Evolutionary conservation across 1,140 invertebrate genomes (phyloP).

Genomic region (Pachyrhynchus sulphureomaculatus): DNA sequence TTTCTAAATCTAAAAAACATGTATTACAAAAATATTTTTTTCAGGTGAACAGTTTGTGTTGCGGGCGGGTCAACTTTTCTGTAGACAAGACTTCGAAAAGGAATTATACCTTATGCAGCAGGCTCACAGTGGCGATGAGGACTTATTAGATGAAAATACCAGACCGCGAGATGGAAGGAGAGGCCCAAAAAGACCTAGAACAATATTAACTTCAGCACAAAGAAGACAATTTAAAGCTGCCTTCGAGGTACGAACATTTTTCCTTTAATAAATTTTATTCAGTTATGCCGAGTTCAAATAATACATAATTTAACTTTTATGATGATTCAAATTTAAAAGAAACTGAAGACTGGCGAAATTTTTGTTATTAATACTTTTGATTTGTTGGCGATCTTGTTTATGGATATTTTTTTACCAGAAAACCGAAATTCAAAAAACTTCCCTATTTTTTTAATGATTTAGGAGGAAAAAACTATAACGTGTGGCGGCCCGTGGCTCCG

Average conservation of each 20-base stretch:
- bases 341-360: too few species aligned
- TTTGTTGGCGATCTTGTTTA: too few species aligned
- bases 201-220: constrained; percentile 95
- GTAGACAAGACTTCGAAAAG: constrained; percentile 87
- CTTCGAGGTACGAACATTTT: constrained; percentile 67
- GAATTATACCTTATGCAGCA: constrained; percentile 86
- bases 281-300: not conserved
- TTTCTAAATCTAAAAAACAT: too few species aligned
- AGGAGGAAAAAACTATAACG: too few species aligned
- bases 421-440: too few species aligned
- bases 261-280: not conserved
- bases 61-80: constrained; percentile 89
- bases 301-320: too few species aligned
- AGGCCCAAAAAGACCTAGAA: constrained; percentile 93
- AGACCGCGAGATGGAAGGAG: constrained; percentile 58
- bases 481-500: too few species aligned
- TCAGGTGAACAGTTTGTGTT: constrained; percentile 91
- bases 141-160: constrained; percentile 70
- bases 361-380: too few species aligned
- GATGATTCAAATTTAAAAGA: too few species aligned
- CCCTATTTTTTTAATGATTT: too few species aligned
- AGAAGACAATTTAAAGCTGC: constrained; percentile 96
- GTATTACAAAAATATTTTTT: too few species aligned
- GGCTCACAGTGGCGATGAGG: constrained; percentile 69
- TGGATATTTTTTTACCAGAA: too few species aligned